These are phyloP conservation scores for Chaitophorus viminalis DNA, from an alignment of 2,888 invertebrate genomes.

Conservation along the genomic window DNA sequence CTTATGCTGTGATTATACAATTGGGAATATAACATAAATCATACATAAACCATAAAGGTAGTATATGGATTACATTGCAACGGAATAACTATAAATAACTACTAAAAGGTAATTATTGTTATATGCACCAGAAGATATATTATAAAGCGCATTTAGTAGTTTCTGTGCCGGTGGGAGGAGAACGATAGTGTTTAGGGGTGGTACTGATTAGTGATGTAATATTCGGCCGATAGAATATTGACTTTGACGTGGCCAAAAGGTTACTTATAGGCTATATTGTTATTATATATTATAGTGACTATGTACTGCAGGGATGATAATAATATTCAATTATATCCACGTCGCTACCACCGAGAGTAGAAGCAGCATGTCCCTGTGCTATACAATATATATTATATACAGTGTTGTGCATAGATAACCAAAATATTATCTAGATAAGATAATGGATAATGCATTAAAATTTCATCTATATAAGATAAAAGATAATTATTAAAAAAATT, in stretches of 20 bases:
- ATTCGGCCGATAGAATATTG: not conserved
- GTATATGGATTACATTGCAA: no score
- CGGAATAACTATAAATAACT: no score
- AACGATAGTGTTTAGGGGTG: not conserved
- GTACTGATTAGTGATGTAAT: not conserved
- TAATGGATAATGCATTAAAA: no score
- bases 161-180: not conserved
- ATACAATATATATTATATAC: no score
- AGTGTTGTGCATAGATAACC: no score
- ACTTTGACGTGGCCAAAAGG: not conserved
- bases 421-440: no score
- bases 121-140: not conserved
- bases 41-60: no score
- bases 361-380: not conserved
- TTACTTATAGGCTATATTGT: not conserved
- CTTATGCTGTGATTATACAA: no score
- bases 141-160: not conserved
- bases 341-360: not conserved
- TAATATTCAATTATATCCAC: constrained; percentile 5
- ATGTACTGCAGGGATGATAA: not conserved
- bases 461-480: no score
- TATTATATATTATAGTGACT: not conserved
- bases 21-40: no score
- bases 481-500: no score
- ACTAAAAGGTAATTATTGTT: no score